Percentiles rank a stretch among this genome's conserved stretches.
phyloP scores from a whole-genome alignment of 2,888 invertebrate species.

The Malacosoma neustria region DNA sequence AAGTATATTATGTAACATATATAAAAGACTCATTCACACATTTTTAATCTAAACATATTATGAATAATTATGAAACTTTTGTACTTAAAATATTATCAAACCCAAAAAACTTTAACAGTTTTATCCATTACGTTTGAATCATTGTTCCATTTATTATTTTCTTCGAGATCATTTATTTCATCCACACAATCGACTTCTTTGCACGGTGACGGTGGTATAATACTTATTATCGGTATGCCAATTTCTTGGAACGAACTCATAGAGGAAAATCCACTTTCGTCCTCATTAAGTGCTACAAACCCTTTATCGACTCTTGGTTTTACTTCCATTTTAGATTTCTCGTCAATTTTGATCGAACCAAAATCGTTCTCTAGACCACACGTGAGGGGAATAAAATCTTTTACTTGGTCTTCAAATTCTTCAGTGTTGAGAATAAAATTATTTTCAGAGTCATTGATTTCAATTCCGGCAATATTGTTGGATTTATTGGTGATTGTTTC shows the following conservation, averaged over 20 bases:
- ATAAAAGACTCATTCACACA: neutral
- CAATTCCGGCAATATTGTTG: conserved; percentile 17
- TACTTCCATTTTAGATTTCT: conserved; percentile 20
- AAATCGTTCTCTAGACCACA: conserved; percentile 39
- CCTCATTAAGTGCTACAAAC: conserved; percentile 71
- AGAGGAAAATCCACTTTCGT: conserved; percentile 90
- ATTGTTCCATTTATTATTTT: conserved; percentile 48
- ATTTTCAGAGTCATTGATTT: conserved; percentile 28
- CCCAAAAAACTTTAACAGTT: conserved; percentile 65
- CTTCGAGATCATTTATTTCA: conserved; percentile 36
- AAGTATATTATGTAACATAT: too few species aligned
- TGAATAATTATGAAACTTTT: conserved; percentile 19
- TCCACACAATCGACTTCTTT: conserved; percentile 53
- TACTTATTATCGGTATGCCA: conserved; percentile 78
- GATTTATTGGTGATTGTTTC: conserved; percentile 10
- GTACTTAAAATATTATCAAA: conserved; percentile 38
- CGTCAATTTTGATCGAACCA: conserved; percentile 24
- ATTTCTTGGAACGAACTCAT: conserved; percentile 90
- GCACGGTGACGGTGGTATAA: conserved; percentile 63
- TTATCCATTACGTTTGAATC: conserved; percentile 46
- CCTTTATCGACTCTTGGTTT: conserved; percentile 37
- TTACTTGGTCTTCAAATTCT: conserved; percentile 9
- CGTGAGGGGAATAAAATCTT: conserved; percentile 29
- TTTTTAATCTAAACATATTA: conserved; percentile 10
- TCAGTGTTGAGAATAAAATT: conserved; percentile 27